Evolutionary conservation across 2,888 invertebrate genomes (phyloP).

Genomic region (Syrista parreyssii): DNA sequence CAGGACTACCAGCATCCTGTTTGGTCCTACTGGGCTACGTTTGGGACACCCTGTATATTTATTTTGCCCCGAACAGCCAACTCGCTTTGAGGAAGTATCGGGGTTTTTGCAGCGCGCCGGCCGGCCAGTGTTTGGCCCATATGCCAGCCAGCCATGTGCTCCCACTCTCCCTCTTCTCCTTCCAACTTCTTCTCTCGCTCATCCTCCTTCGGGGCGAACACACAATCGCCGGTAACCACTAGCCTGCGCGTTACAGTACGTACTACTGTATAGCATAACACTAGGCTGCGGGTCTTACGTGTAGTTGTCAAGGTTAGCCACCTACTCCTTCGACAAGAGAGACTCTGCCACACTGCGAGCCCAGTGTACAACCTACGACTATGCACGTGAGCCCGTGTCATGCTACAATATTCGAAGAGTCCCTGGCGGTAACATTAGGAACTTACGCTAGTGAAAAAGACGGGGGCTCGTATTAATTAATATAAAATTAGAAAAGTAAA

Average conservation of each 20-base stretch:
- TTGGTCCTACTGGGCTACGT: too few species aligned
- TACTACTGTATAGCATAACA: too few species aligned
- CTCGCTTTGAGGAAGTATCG: slow-evolving; percentile 15
- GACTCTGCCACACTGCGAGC: slow-evolving; percentile 19
- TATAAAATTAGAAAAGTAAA: too few species aligned
- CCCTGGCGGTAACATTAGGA: too few species aligned
- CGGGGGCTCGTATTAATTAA: too few species aligned
- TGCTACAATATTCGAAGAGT: too few species aligned
- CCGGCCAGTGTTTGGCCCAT: slow-evolving; percentile 31
- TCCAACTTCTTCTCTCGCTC: neutral
- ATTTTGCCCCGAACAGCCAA: neutral
- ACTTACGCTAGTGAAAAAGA: too few species aligned
- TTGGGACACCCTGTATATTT: neutral
- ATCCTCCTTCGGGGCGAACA: neutral
- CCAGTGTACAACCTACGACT: slow-evolving; percentile 9
- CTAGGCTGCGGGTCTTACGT: slow-evolving; percentile 15
- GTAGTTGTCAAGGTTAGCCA: slow-evolving; percentile 56
- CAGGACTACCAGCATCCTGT: too few species aligned
- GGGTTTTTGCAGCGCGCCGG: slow-evolving; percentile 18
- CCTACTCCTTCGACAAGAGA: slow-evolving; percentile 38
- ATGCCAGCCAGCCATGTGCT: slow-evolving; percentile 27
- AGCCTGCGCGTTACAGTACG: too few species aligned
- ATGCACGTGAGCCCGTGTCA: too few species aligned
- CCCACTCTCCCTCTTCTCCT: neutral
- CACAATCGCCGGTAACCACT: too few species aligned